phyloP scores from a whole-genome alignment of 1,140 invertebrate genomes.

The Paralvinella palmiformis region DNA sequence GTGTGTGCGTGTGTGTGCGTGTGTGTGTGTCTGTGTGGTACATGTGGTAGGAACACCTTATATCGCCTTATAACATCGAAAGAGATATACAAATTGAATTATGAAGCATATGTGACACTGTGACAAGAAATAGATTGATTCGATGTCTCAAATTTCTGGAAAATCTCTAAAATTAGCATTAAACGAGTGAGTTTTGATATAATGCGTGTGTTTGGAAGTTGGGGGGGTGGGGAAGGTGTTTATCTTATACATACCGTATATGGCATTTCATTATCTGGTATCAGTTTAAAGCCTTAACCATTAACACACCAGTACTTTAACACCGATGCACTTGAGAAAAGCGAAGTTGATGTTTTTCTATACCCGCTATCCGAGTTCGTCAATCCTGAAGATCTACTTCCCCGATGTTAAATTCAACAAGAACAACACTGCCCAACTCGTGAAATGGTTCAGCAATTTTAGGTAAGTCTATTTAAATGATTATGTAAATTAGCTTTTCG shows the following conservation, averaged over 20 bases:
- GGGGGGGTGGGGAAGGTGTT: not conserved
- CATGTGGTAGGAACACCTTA: too few relatives aligned
- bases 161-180: too few relatives aligned
- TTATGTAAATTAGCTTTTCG: too few relatives aligned
- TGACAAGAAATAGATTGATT: too few relatives aligned
- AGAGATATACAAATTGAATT: too few relatives aligned
- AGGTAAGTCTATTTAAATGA: conserved; percentile 6
- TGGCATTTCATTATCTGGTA: not conserved
- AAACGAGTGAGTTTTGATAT: too few relatives aligned
- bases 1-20: too few relatives aligned
- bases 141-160: too few relatives aligned
- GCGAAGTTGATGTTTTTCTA: conserved; percentile 99
- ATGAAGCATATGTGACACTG: too few relatives aligned
- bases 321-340: conserved; percentile 99
- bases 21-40: too few relatives aligned
- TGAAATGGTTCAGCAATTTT: conserved; percentile 99
- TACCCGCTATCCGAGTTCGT: conserved; percentile 92
- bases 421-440: conserved; percentile 99
- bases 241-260: not conserved
- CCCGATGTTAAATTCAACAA: conserved; percentile 99
- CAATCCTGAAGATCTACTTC: conserved; percentile 98
- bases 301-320: conserved; percentile 59
- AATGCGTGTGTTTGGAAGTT: too few relatives aligned
- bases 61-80: too few relatives aligned
- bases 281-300: conserved; percentile 26